Percentiles rank a stretch among this genome's conserved stretches.
Evolutionary conservation across 2,888 invertebrate genomes (phyloP).

Genomic region (Drosophila fungiperda): DNA sequence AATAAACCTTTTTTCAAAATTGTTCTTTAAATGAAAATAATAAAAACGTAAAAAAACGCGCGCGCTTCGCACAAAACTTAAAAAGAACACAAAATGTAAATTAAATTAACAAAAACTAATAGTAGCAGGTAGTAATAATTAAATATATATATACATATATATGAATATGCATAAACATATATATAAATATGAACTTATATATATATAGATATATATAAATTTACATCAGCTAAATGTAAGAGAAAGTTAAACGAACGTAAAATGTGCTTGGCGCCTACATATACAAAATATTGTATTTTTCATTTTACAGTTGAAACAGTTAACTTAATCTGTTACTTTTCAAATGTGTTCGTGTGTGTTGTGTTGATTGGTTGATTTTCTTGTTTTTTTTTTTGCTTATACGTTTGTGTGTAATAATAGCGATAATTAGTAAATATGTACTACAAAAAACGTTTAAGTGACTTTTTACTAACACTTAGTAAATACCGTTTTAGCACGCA

Average conservation of each 20-base stretch:
- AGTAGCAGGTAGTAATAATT: conserved; percentile 69
- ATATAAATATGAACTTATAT: conserved; percentile 17
- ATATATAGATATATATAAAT: conserved; percentile 24
- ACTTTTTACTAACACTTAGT: conserved; percentile 63
- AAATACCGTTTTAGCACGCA: conserved; percentile 54
- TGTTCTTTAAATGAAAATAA: conserved; percentile 29
- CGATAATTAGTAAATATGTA: conserved; percentile 68
- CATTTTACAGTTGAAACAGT: conserved; percentile 58
- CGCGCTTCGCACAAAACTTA: conserved; percentile 68
- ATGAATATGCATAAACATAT: conserved; percentile 17
- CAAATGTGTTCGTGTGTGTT: conserved; percentile 18
- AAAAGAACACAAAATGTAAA: conserved; percentile 70
- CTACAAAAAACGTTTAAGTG: conserved; percentile 78
- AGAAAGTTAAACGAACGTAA: conserved; percentile 73
- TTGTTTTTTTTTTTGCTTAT: conserved; percentile 25
- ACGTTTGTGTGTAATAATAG: conserved; percentile 59
- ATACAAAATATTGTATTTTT: conserved; percentile 45
- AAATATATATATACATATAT: conserved; percentile 28
- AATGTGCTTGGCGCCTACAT: conserved; percentile 38
- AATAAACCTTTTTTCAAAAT: conserved; percentile 16
- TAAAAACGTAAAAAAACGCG: conserved; percentile 43
- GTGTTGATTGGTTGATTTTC: conserved; percentile 16
- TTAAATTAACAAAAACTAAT: conserved; percentile 77
- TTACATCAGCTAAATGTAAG: conserved; percentile 39
- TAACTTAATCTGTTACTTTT: conserved; percentile 41